Percentiles rank a stretch among this genome's conserved stretches.
These are phyloP conservation scores for Acanthosepion esculentum DNA, from an alignment of 2,888 invertebrate genomes.

Conservation along the genomic window DNA sequence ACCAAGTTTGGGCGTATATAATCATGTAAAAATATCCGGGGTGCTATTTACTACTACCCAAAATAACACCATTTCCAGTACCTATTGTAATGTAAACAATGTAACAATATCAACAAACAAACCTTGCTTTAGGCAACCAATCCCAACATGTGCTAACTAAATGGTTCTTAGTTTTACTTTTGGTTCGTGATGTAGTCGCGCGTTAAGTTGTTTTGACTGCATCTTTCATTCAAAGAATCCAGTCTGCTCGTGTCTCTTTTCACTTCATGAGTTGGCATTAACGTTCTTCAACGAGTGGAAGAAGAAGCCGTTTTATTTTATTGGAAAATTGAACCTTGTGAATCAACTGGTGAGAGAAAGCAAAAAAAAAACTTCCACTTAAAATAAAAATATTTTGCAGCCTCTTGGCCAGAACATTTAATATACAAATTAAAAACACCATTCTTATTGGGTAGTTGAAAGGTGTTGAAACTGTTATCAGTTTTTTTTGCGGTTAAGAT, in stretches of 20 bases:
- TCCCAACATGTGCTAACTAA: constrained; percentile 3
- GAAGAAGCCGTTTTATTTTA: no score
- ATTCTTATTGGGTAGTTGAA: no score
- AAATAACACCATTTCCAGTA: neutral
- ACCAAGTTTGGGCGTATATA: neutral
- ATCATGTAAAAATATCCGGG: neutral
- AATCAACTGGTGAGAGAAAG: no score
- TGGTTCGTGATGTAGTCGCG: neutral
- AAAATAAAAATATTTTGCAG: no score
- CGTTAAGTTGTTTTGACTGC: neutral
- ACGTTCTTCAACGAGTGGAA: no score
- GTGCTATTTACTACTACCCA: neutral
- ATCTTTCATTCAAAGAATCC: neutral
- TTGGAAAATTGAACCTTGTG: no score
- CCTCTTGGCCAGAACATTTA: no score
- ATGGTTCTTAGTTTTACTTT: neutral
- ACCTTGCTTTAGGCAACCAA: neutral
- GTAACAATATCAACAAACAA: neutral
- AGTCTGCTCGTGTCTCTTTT: neutral
- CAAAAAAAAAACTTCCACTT: no score
- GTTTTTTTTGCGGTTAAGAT: no score
- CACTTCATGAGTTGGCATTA: neutral
- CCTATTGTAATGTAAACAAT: neutral
- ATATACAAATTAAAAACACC: no score
- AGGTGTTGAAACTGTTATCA: no score